Base-by-base conservation (phyloP, 2,113 vertebrate genomes). In the Sinocyclocheilus grahami region DNA sequence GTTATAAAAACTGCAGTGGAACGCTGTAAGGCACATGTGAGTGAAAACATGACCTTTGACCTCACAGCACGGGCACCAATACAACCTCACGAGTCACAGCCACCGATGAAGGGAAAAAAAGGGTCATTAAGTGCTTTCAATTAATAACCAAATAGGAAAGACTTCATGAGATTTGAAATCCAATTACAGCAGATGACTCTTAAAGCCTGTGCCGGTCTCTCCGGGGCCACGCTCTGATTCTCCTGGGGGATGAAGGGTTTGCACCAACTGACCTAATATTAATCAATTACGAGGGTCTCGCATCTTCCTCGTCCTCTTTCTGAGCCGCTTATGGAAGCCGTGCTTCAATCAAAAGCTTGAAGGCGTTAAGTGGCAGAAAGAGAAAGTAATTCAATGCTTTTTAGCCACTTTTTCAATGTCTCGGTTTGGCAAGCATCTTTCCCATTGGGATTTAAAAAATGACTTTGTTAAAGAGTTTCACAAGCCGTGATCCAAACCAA, bases 221-320 rank as follows among this genome's bases (percentile, higher is more conserved):
- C 55, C 18, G 18, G 18, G 55, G 53, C 16, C 27, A 9, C 16
- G 62, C 60, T 85, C 46, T 24, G 37, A 78, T 63, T 33, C 62
- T 51, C 53, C 81, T 46, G 22, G 37, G 51, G 76, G 55, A 82
- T 39, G 53, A 87, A 76, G 84, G 76, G 18, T 80, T 86, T 85
- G 69, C 85, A 83, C 72, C 77, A 71, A 88, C 46, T 82, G 83
- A 75, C 82, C 81, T 42, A 74, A 87, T 86, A 90, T 88, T 74
- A 65, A 90, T 88, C 86, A 90, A 85, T 89, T 84, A 90, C 20
- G 78, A 86, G 24, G 86, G 85, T 76, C 78, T 85, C 33, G 22
- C n/a, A 60, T 48, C 83, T 58, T 22, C 24, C 65, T 55, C 20
- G 42, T 9, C 81, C 16, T 72, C 58, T 13, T 24, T 30, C 30